These are phyloP conservation scores for Alosa alosa DNA, from an alignment of 2,113 vertebrate species.

Conservation along the genomic window DNA sequence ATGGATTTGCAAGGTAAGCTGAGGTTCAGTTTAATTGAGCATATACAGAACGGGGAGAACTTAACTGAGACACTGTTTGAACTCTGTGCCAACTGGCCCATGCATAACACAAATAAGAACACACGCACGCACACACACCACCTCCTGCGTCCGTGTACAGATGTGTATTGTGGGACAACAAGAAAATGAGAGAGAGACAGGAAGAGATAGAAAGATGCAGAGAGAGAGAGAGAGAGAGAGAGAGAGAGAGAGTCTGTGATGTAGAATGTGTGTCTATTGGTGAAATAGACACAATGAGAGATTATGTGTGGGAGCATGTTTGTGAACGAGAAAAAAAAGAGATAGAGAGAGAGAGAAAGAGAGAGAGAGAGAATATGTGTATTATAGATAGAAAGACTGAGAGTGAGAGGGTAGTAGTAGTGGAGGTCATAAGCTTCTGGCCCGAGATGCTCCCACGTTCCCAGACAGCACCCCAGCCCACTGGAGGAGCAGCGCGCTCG, in stretches of 20 bases:
- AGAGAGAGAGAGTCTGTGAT: not conserved
- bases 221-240: conserved; percentile 16
- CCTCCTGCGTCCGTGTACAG: not conserved
- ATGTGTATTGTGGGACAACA: not conserved
- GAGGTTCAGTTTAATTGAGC: not conserved
- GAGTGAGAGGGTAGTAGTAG: not conserved
- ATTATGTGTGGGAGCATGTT: not conserved
- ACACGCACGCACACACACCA: not conserved
- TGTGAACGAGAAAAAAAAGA: not conserved
- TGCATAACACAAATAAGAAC: not conserved
- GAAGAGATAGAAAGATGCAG: not conserved
- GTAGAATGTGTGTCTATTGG: not conserved
- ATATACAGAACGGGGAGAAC: not conserved
- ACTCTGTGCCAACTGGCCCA: not conserved
- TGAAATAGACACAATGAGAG: not conserved
- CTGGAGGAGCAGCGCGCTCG: not conserved
- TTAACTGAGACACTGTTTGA: not conserved
- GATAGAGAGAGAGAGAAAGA: not conserved
- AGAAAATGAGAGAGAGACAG: not conserved
- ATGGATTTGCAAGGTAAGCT: not conserved
- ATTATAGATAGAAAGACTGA: not conserved
- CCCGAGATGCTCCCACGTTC: not conserved
- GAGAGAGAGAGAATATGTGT: not conserved
- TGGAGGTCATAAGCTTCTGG: not conserved
- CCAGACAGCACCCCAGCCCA: not conserved